Conservation (phyloP, 2,797 vertebrate genomes). For the Potorous gilbertii region DNA sequence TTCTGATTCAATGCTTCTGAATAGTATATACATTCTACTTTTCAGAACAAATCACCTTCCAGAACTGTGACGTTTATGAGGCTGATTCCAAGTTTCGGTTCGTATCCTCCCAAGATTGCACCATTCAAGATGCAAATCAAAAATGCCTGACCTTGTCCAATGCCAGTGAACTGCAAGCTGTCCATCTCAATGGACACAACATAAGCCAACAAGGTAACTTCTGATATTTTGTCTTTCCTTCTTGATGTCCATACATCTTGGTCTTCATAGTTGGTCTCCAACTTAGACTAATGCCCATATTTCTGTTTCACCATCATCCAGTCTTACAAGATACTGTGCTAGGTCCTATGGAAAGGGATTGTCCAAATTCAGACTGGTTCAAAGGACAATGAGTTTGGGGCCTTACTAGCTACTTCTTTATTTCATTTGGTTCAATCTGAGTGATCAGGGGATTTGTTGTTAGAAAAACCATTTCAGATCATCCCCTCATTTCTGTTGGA, state of each 20-base stretch:
- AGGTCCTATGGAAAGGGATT: neutral
- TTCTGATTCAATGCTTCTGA: conserved; percentile 13
- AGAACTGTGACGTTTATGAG: accelerated
- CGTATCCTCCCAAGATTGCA: conserved; percentile 5
- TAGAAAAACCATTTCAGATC: neutral
- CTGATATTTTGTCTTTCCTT: neutral
- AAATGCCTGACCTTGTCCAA: conserved; percentile 66
- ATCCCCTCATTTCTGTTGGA: neutral
- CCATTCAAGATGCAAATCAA: conserved; percentile 59
- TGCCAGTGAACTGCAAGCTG: conserved; percentile 59
- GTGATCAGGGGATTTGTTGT: neutral
- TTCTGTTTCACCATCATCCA: neutral
- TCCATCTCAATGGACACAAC: conserved; percentile 69
- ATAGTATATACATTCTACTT: neutral
- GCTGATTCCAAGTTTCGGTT: neutral
- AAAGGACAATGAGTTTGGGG: neutral
- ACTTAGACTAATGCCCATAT: neutral
- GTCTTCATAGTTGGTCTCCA: neutral
- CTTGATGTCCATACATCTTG: neutral
- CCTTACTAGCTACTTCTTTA: neutral
- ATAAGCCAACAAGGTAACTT: conserved; percentile 64
- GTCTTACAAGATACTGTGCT: neutral
- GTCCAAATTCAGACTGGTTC: neutral
- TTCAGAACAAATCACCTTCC: conserved; percentile 64
- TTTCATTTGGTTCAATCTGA: neutral